Base-by-base conservation (phyloP, 2,888 invertebrate genomes). In the Hydraecia micacea region DNA sequence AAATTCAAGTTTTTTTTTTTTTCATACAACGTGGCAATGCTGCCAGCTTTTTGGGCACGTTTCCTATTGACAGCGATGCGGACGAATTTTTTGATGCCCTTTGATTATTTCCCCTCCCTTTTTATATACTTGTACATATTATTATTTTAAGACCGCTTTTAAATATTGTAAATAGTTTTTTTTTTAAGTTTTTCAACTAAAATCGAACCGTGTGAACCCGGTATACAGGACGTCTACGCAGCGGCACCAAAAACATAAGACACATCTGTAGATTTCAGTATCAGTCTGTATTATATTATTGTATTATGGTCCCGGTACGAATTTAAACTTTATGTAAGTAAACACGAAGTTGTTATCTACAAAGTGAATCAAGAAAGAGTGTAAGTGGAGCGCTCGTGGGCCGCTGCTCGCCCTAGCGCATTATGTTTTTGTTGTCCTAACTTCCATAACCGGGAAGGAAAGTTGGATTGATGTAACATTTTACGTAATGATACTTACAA, bases 371-470 rank as follows among this genome's bases (percentile, higher is more conserved):
- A 74, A 77, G 77, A 77, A 55, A 81, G 72, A 77, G 32, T 65
- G 65, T 73, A 77, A 80, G 80, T 77, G 39, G 85, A 77, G 63
- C 87, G 66, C 46, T 73, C 81, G 81, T 73, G 82, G 58, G 65
- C 88, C 89, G 84, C 80, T 84, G 85, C 91, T 85, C 87, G 90
- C 90, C 88, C 88, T 86, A 88, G 89, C 84, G 84, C 80, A 86
- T 87, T 88, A 85, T 84, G 91, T 93, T 93, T 92, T 94, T 94
- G 92, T 81, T 90, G 91, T 87, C 82, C 88, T 85, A 88, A 86
- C 89, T 90, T 89, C 88, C 77, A 90, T 88, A 90, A 91, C 88
- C 87, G 90, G 91, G 90, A 92, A 92, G 91, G 93, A 94, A 94
- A 94, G 93, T 91, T 86, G 76, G 84, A 89, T 89, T 90, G 89